Evolutionary conservation across 2,888 invertebrate genomes (phyloP).

Genomic region (Morpho deidamia): DNA sequence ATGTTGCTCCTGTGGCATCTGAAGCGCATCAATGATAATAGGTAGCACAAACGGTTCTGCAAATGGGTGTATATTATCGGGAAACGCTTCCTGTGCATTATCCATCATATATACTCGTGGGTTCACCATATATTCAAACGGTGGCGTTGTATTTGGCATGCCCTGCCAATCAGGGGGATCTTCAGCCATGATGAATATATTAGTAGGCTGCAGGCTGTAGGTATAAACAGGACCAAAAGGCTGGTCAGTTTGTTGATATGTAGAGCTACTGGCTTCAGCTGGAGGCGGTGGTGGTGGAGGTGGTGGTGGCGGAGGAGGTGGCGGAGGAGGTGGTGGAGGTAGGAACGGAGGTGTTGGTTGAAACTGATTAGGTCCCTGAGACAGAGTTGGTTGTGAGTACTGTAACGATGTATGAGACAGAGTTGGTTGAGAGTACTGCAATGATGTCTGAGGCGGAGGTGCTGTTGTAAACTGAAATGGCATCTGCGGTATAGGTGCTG

Average conservation of each 20-base stretch:
- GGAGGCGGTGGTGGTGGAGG: conserved; percentile 63
- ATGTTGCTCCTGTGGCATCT: background rate
- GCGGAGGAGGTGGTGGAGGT: conserved; percentile 48
- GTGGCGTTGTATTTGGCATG: conserved; percentile 1
- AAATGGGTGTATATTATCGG: conserved; percentile 21
- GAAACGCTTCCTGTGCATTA: conserved; percentile 39
- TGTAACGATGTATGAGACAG: too few species aligned
- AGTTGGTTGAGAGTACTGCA: too few species aligned
- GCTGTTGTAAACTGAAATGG: too few species aligned
- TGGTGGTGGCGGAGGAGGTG: conserved; percentile 45
- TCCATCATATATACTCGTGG: conserved; percentile 33
- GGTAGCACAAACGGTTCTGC: conserved; percentile 8
- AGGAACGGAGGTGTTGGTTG: too few species aligned
- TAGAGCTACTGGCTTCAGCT: conserved; percentile 45
- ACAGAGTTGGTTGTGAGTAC: too few species aligned
- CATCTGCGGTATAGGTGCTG: too few species aligned
- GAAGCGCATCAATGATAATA: background rate
- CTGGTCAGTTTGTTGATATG: conserved; percentile 19
- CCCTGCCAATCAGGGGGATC: conserved; percentile 37
- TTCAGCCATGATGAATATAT: conserved; percentile 54
- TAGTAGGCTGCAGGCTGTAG: conserved; percentile 81
- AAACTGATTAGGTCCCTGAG: too few species aligned
- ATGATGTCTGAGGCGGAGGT: too few species aligned
- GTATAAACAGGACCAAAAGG: conserved; percentile 73
- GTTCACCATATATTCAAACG: conserved; percentile 44